phyloP scores from a whole-genome alignment of 2,888 invertebrate genomes.

The Criorhina ranunculi region DNA sequence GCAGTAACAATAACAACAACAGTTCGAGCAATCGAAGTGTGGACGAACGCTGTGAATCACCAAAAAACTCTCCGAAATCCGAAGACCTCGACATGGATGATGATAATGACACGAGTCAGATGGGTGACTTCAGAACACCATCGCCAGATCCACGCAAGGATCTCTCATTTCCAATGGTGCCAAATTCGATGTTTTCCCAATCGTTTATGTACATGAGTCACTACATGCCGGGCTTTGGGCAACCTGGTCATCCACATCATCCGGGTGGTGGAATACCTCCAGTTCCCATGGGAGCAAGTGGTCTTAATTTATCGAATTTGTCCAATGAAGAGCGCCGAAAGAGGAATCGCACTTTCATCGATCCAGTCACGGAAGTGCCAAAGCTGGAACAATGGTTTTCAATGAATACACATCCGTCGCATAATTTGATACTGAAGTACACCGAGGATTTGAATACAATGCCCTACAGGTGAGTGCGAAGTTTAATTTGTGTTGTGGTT shows the following conservation, averaged over 20 bases:
- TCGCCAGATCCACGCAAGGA: conserved; percentile 85
- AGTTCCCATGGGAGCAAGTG: conserved; percentile 85
- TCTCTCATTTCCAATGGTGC: conserved; percentile 93
- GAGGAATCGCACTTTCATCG: conserved; percentile 99
- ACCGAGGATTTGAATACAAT: conserved; percentile 98
- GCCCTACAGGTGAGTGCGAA: conserved; percentile 88
- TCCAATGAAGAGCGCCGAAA: conserved; percentile 95
- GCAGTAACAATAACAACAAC: conserved; percentile 77
- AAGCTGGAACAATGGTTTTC: conserved; percentile 97
- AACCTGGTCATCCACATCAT: conserved; percentile 83
- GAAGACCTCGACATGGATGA: conserved; percentile 83
- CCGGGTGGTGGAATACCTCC: conserved; percentile 83
- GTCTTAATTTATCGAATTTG: conserved; percentile 87
- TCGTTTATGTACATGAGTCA: conserved; percentile 97
- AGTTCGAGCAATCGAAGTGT: conserved; percentile 80
- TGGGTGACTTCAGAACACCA: conserved; percentile 84
- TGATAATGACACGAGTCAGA: conserved; percentile 83
- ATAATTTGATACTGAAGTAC: conserved; percentile 98
- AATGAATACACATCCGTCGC: conserved; percentile 99
- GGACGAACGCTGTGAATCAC: conserved; percentile 82
- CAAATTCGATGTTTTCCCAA: conserved; percentile 94
- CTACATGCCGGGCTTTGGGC: conserved; percentile 89
- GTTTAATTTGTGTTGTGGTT: too few relatives aligned
- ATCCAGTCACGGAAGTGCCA: conserved; percentile 99
- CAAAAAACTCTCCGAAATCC: conserved; percentile 78